Evolutionary conservation across 2,888 invertebrate species (phyloP).

Genomic region (Drosophila mimica): DNA sequence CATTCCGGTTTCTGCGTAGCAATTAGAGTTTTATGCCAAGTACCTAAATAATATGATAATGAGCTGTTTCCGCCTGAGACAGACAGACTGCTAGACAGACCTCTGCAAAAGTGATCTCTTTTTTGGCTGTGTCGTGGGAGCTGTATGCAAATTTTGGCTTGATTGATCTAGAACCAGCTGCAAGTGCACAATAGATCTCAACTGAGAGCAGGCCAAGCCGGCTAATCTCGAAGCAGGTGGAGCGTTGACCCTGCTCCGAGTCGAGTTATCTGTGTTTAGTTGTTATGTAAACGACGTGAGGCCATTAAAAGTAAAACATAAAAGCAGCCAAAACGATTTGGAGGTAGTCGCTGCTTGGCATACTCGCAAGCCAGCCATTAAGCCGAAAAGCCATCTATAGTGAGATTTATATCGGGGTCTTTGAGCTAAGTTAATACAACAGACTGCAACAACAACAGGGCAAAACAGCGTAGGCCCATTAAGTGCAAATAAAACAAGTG

Average conservation of each 20-base stretch:
- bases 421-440: conserved; percentile 54
- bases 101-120: not conserved
- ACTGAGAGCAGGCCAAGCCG: not conserved
- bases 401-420: conserved; percentile 49
- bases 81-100: no score
- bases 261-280: conserved; percentile 27
- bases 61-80: conserved; percentile 55
- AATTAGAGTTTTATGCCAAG: conserved; percentile 53
- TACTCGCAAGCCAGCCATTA: not conserved
- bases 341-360: not conserved
- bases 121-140: conserved; percentile 49
- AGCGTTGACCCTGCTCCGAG: conserved; percentile 59
- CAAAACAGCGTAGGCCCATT: conserved; percentile 23
- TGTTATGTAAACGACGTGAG: conserved; percentile 62
- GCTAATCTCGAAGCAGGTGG: conserved; percentile 21
- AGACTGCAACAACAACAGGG: conserved; percentile 32
- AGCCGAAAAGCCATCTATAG: conserved; percentile 8
- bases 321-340: not conserved
- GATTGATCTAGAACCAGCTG: conserved; percentile 43
- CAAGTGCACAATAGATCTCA: conserved; percentile 22
- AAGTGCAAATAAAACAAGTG: conserved; percentile 66
- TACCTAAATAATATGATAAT: conserved; percentile 61
- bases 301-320: conserved; percentile 51
- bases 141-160: conserved; percentile 57
- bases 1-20: conserved; percentile 27